phyloP scores from a whole-genome alignment of 2,113 vertebrate genomes.

The Diglossa brunneiventris region DNA sequence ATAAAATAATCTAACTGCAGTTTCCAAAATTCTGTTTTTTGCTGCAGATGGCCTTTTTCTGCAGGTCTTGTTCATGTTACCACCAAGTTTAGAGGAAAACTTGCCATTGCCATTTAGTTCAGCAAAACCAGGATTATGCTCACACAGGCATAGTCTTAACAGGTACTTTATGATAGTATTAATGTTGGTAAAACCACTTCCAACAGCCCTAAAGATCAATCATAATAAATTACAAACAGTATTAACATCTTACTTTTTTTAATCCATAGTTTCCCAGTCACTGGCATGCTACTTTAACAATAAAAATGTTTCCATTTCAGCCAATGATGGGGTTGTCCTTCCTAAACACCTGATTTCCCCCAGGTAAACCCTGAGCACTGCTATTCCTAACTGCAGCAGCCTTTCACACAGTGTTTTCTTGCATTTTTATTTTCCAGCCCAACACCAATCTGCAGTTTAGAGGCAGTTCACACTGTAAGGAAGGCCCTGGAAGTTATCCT shows the following conservation, averaged over 20 bases:
- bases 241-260: background rate
- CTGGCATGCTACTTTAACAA: background rate
- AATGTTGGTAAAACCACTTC: background rate
- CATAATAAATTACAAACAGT: background rate
- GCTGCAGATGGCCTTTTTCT: background rate
- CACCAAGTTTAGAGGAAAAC: background rate
- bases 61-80: background rate
- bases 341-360: background rate
- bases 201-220: background rate
- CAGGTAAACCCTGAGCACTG: background rate
- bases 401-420: background rate
- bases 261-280: background rate
- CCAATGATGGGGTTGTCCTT: background rate
- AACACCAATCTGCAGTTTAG: background rate
- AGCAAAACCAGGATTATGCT: background rate
- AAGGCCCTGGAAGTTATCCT: background rate
- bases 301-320: background rate
- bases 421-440: background rate
- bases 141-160: background rate
- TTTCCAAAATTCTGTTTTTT: background rate
- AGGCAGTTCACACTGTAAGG: background rate
- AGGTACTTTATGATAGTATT: background rate
- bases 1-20: constrained; percentile 49
- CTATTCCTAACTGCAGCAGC: background rate
- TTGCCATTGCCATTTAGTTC: background rate